A percentile compares a stretch with the other conserved stretches of the same genome.
Conservation (phyloP, 2,797 vertebrate species). For the Eidolon dupreanum region DNA sequence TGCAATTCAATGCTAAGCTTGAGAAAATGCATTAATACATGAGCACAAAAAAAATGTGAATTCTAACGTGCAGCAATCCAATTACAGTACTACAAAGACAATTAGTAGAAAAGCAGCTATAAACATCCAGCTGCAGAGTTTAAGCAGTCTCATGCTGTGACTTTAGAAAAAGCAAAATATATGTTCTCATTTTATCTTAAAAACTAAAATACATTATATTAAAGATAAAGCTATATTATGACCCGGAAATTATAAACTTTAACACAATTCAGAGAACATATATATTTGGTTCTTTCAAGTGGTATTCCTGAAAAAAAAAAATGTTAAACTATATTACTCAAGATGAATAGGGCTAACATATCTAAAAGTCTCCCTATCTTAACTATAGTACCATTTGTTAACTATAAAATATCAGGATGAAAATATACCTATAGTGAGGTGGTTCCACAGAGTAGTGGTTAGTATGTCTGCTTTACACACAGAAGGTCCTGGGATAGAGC, state of each 20-base stretch:
- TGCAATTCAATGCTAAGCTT: slow-evolving; percentile 21
- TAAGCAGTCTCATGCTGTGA: not conserved
- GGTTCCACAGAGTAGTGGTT: too few relatives aligned
- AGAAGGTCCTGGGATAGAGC: too few relatives aligned
- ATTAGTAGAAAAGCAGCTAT: not conserved
- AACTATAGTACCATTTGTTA: not conserved
- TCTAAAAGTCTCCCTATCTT: not conserved
- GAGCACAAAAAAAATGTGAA: slow-evolving; percentile 10
- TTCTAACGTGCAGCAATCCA: not conserved
- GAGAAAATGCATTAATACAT: slow-evolving; percentile 58
- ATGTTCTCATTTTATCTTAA: slow-evolving; percentile 28
- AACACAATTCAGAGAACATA: not conserved
- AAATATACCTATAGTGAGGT: not conserved
- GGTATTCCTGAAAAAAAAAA: not conserved
- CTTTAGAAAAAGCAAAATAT: slow-evolving; percentile 4
- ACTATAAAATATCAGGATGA: not conserved
- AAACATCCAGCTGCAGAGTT: slow-evolving; percentile 7
- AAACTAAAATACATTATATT: slow-evolving; percentile 3
- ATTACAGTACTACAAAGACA: slow-evolving; percentile 23
- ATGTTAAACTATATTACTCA: not conserved
- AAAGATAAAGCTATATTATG: slow-evolving; percentile 25
- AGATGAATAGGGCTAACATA: not conserved
- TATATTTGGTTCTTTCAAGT: not conserved
- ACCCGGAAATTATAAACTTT: not conserved
- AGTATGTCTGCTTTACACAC: too few relatives aligned